These are phyloP conservation scores for Danionella dracula DNA, from an alignment of 2,797 vertebrate genomes.

Conservation along the genomic window DNA sequence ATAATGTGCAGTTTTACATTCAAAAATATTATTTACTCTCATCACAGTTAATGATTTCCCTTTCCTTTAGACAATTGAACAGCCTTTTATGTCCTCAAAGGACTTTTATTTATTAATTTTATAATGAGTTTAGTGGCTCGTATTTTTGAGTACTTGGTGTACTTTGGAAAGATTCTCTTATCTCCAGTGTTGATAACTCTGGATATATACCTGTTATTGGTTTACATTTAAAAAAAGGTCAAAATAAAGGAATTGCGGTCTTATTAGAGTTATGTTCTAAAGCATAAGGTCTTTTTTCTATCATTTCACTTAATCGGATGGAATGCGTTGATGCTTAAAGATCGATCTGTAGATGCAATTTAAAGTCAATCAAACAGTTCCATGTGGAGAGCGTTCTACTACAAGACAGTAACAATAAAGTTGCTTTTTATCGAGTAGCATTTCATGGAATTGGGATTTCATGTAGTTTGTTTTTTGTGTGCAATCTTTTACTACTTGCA, in stretches of 20 bases:
- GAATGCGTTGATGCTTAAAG: not conserved
- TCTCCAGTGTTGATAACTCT: no score
- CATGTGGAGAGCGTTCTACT: not conserved
- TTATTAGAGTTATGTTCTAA: not conserved
- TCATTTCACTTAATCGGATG: not conserved
- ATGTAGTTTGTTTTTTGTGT: not conserved
- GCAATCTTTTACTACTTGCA: not conserved
- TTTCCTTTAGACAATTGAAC: no score
- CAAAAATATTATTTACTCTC: no score
- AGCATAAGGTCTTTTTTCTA: not conserved
- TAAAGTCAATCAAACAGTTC: not conserved
- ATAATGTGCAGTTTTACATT: no score
- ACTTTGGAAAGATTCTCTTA: no score
- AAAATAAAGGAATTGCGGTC: not conserved
- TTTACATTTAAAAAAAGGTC: not conserved
- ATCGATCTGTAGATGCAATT: slow-evolving; percentile 8
- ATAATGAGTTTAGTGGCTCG: no score
- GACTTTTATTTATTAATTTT: no score
- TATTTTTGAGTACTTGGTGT: no score
- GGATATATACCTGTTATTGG: no score
- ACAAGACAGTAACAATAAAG: slow-evolving; percentile 1
- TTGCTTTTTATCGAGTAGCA: not conserved
- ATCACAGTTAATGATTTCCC: no score
- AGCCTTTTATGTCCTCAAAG: no score
- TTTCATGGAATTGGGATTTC: slow-evolving; percentile 4